Evolutionary conservation across 2,113 vertebrate species (phyloP).

Genomic region (Talpa occidentalis): DNA sequence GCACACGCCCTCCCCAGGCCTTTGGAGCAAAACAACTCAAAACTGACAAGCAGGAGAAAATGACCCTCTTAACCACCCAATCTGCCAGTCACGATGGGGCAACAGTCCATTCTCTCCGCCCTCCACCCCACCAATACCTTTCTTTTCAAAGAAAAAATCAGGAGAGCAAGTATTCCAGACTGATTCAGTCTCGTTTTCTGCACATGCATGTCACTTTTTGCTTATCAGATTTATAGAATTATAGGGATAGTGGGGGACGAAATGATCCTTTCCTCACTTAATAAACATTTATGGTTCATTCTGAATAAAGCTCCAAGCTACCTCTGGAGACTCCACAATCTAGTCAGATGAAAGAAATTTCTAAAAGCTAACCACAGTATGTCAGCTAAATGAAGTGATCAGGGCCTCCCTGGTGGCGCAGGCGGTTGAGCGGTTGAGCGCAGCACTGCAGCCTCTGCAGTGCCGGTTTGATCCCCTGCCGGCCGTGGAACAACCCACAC

Average conservation of each 20-base stretch:
- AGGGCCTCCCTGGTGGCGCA: too few relatives aligned
- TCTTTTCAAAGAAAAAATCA: background rate
- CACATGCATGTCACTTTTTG: background rate
- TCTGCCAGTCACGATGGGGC: background rate
- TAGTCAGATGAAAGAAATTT: background rate
- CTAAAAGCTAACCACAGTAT: constrained; percentile 6
- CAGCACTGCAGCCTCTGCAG: too few relatives aligned
- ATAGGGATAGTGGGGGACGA: background rate
- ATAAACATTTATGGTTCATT: background rate
- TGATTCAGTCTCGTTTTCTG: background rate
- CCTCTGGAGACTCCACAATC: background rate
- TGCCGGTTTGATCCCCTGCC: too few relatives aligned
- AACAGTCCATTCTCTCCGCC: background rate
- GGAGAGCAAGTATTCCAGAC: background rate
- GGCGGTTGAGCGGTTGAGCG: too few relatives aligned
- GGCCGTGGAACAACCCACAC: too few relatives aligned
- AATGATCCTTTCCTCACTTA: background rate
- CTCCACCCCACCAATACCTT: background rate
- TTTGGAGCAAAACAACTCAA: background rate
- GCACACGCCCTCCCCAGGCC: background rate
- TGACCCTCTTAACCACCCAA: background rate
- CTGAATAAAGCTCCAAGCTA: constrained; percentile 5
- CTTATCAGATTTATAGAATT: background rate
- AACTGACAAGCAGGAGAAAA: background rate
- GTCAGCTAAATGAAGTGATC: too few relatives aligned